Percentiles rank a stretch among this genome's conserved stretches.
Conservation (phyloP, 2,797 vertebrate genomes). For the Diceros bicornis region DNA sequence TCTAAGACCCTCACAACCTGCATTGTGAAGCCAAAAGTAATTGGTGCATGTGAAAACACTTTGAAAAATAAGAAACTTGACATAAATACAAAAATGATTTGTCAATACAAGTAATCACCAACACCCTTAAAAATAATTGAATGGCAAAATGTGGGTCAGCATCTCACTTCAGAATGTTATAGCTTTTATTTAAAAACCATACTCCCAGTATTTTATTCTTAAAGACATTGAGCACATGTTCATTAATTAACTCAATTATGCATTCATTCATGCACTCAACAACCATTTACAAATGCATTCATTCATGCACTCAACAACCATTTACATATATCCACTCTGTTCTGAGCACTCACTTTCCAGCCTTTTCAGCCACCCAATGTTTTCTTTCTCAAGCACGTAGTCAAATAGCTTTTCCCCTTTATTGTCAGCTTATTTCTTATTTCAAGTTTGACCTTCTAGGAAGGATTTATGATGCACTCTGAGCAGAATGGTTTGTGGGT, state of each 20-base stretch:
- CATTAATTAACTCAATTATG: not conserved
- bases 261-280: not conserved
- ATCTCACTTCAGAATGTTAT: not conserved
- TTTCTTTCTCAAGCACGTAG: not conserved
- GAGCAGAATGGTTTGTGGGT: not conserved
- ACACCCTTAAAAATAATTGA: not conserved
- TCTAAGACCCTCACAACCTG: not conserved
- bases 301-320: not conserved
- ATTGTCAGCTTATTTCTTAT: not conserved
- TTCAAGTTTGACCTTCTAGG: not conserved
- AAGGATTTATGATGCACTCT: not conserved
- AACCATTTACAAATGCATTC: not conserved
- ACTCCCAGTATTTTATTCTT: not conserved
- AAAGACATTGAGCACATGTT: not conserved
- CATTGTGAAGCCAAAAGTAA: not conserved
- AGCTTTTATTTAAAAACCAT: not conserved
- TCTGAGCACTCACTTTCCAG: not conserved
- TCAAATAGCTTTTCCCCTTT: not conserved
- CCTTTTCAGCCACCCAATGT: accelerated
- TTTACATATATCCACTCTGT: not conserved
- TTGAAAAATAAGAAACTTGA: not conserved
- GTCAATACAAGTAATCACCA: not conserved
- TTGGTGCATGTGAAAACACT: not conserved
- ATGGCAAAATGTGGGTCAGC: not conserved
- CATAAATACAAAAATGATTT: not conserved